Conservation (phyloP, 2,888 invertebrate species). For the Acrobasis repandana region DNA sequence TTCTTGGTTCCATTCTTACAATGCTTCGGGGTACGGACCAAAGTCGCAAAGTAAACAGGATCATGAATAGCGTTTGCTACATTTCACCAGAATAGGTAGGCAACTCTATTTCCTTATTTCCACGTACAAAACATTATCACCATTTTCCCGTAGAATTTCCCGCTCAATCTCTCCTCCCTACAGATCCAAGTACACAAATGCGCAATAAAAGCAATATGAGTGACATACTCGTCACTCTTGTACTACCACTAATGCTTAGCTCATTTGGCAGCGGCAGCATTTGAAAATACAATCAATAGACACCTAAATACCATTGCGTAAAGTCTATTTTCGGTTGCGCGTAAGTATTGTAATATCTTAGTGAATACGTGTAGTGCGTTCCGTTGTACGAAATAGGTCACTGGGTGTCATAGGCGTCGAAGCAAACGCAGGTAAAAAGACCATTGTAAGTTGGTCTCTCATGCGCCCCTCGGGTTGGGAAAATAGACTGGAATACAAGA, state of each 20-base stretch:
- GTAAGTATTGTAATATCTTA: neutral
- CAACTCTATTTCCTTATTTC: neutral
- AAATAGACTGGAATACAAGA: neutral
- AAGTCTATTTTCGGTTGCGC: neutral
- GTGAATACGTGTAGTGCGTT: slow-evolving; percentile 19
- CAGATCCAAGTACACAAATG: neutral
- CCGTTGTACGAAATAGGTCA: slow-evolving; percentile 34
- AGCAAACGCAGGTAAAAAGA: slow-evolving; percentile 33
- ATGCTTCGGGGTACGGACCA: no score
- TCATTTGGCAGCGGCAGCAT: neutral
- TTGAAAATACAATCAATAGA: neutral
- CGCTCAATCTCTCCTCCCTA: neutral
- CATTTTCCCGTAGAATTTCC: neutral
- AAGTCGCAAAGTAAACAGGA: no score
- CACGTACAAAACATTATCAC: slow-evolving; percentile 2
- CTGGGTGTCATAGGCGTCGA: slow-evolving; percentile 33
- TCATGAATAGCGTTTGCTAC: no score
- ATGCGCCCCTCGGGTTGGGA: neutral
- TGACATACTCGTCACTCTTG: slow-evolving; percentile 15
- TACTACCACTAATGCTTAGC: slow-evolving; percentile 17
- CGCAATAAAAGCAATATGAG: slow-evolving; percentile 14
- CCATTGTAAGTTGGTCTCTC: slow-evolving; percentile 24
- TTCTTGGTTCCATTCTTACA: no score
- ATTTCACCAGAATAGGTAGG: no score
- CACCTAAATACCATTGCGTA: neutral